Evolutionary conservation across 1,140 invertebrate genomes (phyloP), one percentile per base, ranked within the genome.

Genomic region (Pinna nobilis): DNA sequence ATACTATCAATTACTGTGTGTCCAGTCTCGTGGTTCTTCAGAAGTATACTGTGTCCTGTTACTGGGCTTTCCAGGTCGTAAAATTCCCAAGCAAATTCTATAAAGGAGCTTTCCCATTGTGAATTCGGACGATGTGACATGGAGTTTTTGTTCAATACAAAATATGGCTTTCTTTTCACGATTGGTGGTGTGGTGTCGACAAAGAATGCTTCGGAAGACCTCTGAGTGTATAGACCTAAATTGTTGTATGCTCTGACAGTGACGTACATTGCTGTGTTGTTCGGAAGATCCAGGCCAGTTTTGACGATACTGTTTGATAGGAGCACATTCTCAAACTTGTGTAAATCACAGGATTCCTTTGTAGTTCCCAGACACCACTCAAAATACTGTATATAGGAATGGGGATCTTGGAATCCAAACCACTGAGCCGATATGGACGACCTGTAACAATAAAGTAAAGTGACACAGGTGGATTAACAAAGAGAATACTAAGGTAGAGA

Each of bases 391-490:
- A 84, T 76, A 9, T 60, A 70, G 0, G 82, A 80, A 30, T 84
- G 77, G n/a, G 78, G 77, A 44, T 84, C 82, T 2, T 74, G 39
- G 60, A 82, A 82, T 20, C 82, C 82, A 20, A 70, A 20, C 82
- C 82, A 84, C 5, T 66, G 49, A 3, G 68, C 65, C 25, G 69
- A 59, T n/a, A 80, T 20, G 13, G 74, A 57, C 7, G 72, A 37
- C 18, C 59, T 63, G 39, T 11, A 63, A 63, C 15, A 44, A 0
- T 41, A 41, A 57, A 57, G 18, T 1, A 25, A 35, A n/a, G 55
- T 33, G 13, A n/a, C n/a, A n/a, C n/a, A n/a, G n/a, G n/a, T n/a
- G n/a, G n/a, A n/a, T n/a, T n/a, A n/a, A n/a, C n/a, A n/a, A n/a
- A n/a, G n/a, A n/a, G n/a, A n/a, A n/a, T n/a, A n/a, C n/a, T n/a